These are phyloP conservation scores for Trachelus troglodyta DNA, from an alignment of 2,888 invertebrate genomes.

Conservation along the genomic window DNA sequence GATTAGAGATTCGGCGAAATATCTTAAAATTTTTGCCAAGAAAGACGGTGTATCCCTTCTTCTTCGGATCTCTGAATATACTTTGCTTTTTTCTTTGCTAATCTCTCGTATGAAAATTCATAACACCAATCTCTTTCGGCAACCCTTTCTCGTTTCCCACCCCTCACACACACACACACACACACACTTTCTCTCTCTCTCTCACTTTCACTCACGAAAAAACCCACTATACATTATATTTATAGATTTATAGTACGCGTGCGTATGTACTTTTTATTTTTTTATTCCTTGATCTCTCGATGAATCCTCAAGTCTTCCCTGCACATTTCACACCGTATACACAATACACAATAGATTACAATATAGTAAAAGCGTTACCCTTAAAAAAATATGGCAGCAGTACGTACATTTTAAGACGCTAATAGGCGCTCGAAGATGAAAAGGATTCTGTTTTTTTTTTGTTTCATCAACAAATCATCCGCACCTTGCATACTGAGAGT, in stretches of 20 bases:
- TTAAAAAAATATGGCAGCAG: conserved; percentile 35
- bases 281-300: background rate
- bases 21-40: background rate
- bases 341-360: conserved; percentile 27
- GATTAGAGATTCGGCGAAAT: background rate
- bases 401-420: conserved; percentile 24
- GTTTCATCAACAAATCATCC: conserved; percentile 10
- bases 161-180: background rate
- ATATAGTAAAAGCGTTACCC: conserved; percentile 25
- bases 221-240: background rate
- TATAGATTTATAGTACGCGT: background rate
- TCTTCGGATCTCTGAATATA: background rate
- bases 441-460: conserved; percentile 3
- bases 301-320: background rate
- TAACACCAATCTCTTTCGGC: too few species aligned
- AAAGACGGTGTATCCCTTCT: background rate
- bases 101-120: background rate
- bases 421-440: background rate
- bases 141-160: background rate
- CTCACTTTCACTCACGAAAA: background rate
- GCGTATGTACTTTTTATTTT: background rate
- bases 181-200: background rate
- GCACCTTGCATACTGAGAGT: background rate
- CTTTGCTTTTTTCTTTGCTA: background rate
- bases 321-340: conserved; percentile 17